Percentiles rank a stretch among this genome's conserved stretches.
phyloP scores from a whole-genome alignment of 1,140 invertebrate genomes.

The Polypedilum vanderplanki region DNA sequence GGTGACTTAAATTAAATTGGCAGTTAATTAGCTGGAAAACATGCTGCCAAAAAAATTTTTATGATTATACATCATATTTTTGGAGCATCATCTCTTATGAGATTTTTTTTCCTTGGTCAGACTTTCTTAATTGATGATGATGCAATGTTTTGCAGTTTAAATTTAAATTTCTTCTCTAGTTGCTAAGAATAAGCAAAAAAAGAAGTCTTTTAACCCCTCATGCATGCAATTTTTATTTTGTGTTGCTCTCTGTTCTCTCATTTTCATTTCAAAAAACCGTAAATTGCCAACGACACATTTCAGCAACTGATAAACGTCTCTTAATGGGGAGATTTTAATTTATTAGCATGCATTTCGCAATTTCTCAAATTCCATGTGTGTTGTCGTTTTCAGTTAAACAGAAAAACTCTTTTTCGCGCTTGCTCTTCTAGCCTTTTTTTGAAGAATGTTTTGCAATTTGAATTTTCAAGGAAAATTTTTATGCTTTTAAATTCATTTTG shows the following conservation, averaged over 20 bases:
- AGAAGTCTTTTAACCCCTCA: background rate
- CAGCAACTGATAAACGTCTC: conserved; percentile 27
- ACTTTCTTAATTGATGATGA: background rate
- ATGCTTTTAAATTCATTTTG: no score
- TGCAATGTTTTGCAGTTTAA: background rate
- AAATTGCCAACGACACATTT: conserved; percentile 17
- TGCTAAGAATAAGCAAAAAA: no score
- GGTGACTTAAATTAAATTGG: conserved; percentile 26
- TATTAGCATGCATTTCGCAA: conserved; percentile 20
- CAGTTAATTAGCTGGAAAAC: conserved; percentile 27
- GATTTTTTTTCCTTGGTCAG: background rate
- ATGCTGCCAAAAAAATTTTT: conserved; percentile 25
- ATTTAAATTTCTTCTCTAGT: background rate
- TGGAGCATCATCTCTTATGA: no score
- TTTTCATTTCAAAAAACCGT: conserved; percentile 2
- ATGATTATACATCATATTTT: background rate
- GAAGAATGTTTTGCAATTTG: no score
- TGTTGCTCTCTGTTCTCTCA: no score
- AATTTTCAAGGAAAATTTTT: no score
- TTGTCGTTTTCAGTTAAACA: background rate
- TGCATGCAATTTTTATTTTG: background rate
- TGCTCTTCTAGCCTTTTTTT: no score
- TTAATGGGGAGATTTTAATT: conserved; percentile 25
- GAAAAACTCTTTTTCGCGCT: no score
- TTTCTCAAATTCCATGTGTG: conserved; percentile 23